phyloP scores from a whole-genome alignment of 2,797 vertebrate species.

The Apodemus agrarius region DNA sequence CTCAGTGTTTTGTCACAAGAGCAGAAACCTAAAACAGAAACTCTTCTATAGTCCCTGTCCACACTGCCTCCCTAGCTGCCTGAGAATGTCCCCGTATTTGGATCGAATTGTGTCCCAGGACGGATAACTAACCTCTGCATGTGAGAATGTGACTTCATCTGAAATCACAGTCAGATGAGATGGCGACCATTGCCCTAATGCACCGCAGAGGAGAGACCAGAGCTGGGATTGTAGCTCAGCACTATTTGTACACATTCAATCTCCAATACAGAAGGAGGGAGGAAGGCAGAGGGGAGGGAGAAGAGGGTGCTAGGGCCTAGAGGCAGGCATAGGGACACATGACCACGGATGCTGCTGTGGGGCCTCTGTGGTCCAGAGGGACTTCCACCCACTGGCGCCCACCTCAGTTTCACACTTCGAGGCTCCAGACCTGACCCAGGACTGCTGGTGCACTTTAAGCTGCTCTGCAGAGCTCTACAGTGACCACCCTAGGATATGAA shows the following conservation, averaged over 20 bases:
- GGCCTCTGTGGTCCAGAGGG: not conserved
- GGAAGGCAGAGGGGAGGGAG: too few relatives aligned
- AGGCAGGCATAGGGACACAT: too few relatives aligned
- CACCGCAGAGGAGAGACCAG: not conserved
- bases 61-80: not conserved
- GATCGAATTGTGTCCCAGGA: not conserved
- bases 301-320: not conserved
- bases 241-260: not conserved
- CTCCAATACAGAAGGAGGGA: not conserved
- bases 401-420: not conserved
- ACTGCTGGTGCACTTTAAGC: not conserved
- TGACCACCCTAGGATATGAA: not conserved
- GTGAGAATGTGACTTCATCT: not conserved
- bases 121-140: not conserved
- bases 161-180: not conserved
- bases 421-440: too few relatives aligned
- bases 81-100: not conserved
- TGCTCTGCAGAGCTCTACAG: not conserved
- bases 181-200: not conserved
- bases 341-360: not conserved
- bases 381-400: too few relatives aligned
- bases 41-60: not conserved
- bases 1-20: not conserved
- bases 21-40: not conserved
- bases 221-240: not conserved